Evolutionary conservation across 2,888 invertebrate genomes (phyloP).

Genomic region (Toxonevra muliebris): DNA sequence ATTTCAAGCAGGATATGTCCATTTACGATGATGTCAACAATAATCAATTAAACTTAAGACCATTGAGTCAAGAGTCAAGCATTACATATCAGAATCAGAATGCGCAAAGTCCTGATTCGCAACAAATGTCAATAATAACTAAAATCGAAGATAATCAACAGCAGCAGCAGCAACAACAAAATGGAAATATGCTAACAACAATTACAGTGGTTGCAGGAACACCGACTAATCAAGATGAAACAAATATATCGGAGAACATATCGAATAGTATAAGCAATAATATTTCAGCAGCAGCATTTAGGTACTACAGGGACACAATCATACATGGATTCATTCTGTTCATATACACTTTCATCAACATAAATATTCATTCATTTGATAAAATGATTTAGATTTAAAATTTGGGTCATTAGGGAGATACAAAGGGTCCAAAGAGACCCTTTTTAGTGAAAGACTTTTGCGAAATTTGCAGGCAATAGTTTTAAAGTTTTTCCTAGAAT

Average conservation of each 20-base stretch:
- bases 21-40: constrained; percentile 64
- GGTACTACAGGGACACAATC: too few species aligned
- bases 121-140: constrained; percentile 35
- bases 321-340: too few species aligned
- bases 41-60: constrained; percentile 63
- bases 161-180: constrained; percentile 22
- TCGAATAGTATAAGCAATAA: constrained; percentile 27
- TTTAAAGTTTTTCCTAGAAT: too few species aligned
- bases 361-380: too few species aligned
- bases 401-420: too few species aligned
- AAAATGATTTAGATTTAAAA: too few species aligned
- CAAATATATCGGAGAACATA: constrained; percentile 37
- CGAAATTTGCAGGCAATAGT: too few species aligned
- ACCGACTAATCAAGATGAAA: constrained; percentile 21
- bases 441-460: too few species aligned
- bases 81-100: constrained; percentile 56
- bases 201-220: constrained; percentile 27
- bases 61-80: constrained; percentile 43
- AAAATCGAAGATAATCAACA: constrained; percentile 39
- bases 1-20: constrained; percentile 62
- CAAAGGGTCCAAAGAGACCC: too few species aligned
- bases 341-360: too few species aligned
- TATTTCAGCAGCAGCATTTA: too few species aligned
- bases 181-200: constrained; percentile 23
- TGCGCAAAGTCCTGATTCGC: constrained; percentile 23